Conservation (phyloP, 1,140 invertebrate species). For the Drosophila sechellia region DNA sequence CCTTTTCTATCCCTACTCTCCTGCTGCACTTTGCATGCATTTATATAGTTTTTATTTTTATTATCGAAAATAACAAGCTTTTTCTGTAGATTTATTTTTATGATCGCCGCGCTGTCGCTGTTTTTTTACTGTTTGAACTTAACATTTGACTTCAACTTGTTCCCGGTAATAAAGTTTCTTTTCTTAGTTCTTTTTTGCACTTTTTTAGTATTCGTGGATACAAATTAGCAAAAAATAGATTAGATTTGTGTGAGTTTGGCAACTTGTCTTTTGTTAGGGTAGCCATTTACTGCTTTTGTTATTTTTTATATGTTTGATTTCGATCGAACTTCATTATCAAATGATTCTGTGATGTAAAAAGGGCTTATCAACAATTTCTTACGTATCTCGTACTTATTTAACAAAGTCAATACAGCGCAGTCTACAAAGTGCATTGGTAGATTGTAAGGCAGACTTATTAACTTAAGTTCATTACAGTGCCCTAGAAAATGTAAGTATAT, state of each 20-base stretch:
- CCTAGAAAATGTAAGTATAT: too few species aligned
- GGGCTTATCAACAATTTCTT: slow-evolving; percentile 44
- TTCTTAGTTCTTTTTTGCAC: slow-evolving; percentile 6
- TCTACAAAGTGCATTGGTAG: not conserved
- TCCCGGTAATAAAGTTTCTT: slow-evolving; percentile 48
- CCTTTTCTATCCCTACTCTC: slow-evolving; percentile 6
- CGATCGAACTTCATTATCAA: not conserved
- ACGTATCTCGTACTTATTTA: slow-evolving; percentile 4
- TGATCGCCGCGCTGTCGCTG: slow-evolving; percentile 38
- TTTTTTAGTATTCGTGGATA: slow-evolving; percentile 22
- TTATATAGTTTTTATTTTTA: slow-evolving; percentile 78
- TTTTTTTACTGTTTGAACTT: slow-evolving; percentile 49
- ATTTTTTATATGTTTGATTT: not conserved
- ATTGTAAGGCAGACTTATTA: not conserved
- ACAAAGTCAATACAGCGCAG: not conserved
- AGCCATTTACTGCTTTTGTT: slow-evolving; percentile 13
- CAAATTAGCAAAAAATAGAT: slow-evolving; percentile 58
- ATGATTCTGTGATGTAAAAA: not conserved
- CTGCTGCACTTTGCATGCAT: slow-evolving; percentile 54
- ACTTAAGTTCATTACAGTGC: too few species aligned
- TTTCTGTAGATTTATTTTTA: slow-evolving; percentile 75
- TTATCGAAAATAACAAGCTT: slow-evolving; percentile 77
- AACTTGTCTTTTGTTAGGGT: slow-evolving; percentile 57
- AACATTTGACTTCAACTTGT: slow-evolving; percentile 56
- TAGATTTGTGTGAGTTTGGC: slow-evolving; percentile 25